Conservation (phyloP, 2,113 vertebrate species). For the Calyptomena viridis region DNA sequence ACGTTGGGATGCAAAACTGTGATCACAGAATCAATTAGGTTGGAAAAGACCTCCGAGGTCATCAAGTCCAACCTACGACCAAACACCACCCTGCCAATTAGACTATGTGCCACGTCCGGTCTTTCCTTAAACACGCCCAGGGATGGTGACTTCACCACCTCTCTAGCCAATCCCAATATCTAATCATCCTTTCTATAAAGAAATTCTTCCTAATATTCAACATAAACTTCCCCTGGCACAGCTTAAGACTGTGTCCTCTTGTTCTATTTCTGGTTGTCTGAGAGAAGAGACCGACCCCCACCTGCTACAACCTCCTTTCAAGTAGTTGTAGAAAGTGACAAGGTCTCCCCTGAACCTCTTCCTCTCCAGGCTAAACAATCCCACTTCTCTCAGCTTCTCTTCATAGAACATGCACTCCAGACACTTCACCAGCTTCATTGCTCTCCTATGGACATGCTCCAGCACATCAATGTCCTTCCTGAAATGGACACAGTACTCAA, state of each 20-base stretch:
- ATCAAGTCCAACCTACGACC: background rate
- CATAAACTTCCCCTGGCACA: background rate
- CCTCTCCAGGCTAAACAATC: background rate
- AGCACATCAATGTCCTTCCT: background rate
- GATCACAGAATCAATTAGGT: background rate
- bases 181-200: background rate
- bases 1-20: background rate
- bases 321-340: background rate
- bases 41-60: background rate
- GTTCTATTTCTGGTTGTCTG: background rate
- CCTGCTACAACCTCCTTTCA: background rate
- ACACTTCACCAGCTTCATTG: background rate
- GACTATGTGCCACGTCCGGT: background rate
- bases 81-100: background rate
- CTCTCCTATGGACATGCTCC: background rate
- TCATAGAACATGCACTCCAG: background rate
- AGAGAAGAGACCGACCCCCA: background rate
- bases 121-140: background rate
- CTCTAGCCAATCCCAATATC: background rate
- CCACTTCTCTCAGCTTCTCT: background rate
- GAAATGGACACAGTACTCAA: background rate
- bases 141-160: background rate
- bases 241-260: background rate
- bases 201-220: background rate
- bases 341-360: background rate